phyloP scores from a whole-genome alignment of 2,797 vertebrate genomes.

The Enteromius fasciolatus region DNA sequence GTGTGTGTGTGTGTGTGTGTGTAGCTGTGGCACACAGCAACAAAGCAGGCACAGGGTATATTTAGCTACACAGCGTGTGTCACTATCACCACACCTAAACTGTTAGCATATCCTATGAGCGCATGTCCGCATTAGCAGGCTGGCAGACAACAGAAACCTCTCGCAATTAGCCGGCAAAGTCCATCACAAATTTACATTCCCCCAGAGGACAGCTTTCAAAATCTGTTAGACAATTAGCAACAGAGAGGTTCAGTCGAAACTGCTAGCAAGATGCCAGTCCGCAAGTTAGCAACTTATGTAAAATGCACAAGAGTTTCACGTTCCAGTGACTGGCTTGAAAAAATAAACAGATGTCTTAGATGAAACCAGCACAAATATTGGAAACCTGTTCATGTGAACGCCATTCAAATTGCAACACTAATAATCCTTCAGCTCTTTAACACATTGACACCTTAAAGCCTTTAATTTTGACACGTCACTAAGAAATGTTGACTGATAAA shows the following conservation, averaged over 20 bases:
- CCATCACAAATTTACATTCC: neutral
- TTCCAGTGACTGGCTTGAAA: neutral
- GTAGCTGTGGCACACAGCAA: constrained; percentile 34
- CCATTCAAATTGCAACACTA: no score
- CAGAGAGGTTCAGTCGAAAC: constrained; percentile 2
- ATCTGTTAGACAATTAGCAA: neutral
- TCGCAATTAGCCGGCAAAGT: neutral
- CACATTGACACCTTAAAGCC: neutral
- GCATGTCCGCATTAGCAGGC: constrained; percentile 13
- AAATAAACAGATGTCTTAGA: constrained; percentile 20
- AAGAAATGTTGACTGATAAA: constrained; percentile 17
- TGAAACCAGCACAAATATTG: neutral
- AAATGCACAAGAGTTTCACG: neutral
- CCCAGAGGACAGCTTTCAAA: neutral
- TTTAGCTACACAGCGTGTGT: constrained; percentile 21
- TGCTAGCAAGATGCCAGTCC: neutral
- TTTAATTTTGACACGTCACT: constrained; percentile 62
- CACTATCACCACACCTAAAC: constrained; percentile 22
- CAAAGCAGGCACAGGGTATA: constrained; percentile 25
- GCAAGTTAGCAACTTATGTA: constrained; percentile 19
- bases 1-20: constrained; percentile 16
- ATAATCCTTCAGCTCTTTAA: neutral
- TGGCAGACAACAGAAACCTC: constrained; percentile 4
- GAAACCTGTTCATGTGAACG: neutral
- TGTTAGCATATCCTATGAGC: constrained; percentile 8